Base-by-base conservation (phyloP, 2,113 vertebrate species). In the Colius striatus region DNA sequence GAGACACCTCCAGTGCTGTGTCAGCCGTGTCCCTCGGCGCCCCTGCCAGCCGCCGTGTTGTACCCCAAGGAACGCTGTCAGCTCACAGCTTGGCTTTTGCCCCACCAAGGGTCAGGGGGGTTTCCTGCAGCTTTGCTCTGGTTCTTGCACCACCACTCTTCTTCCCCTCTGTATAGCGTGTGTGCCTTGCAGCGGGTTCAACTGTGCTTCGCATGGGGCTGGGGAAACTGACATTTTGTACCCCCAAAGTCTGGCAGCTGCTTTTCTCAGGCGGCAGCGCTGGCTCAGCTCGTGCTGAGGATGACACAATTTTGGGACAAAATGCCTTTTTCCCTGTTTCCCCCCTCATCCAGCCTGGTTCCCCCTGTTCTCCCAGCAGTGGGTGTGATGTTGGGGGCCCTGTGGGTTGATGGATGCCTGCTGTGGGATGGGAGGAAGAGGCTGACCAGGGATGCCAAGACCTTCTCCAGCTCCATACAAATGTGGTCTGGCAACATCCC, bases 271-370 rank as follows among this genome's bases (percentile, higher is more conserved):
- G 57, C 45, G 58, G 50, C 50, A 25, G 48, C 4, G 4, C 45
- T 32, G 38, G 11, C 30, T 14, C 34, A 66, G 68, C 51, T 43
- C 38, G 0, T 2, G 16, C 29, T 6, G 54, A 13, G 3, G 4
- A 48, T 16, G 41, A 26, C 1, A 0, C 1, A 2, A 3, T 34
- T 70, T 62, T 13, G 34, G 29, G 63, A 34, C 13, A 57, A 63
- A 71, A 12, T 5, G 30, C 34, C 17, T 43, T 62, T 83, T 60
- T 4, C 47, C 45, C 10, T 36, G 12, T 36, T 11, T 58, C 73
- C 66, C 18, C 11, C 17, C n/a, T 16, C 4, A 2, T 6, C 30
- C 1, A 2, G 23, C 27, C 50, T 22, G 3, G 0, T 36, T 47
- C 29, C 21, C 10, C 34, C 16, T 12, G 5, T 22, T 45, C 27